A percentile compares a stretch with the other conserved stretches of the same genome.
phyloP scores from a whole-genome alignment of 2,113 vertebrate species.

The Nerophis lumbriciformis region DNA sequence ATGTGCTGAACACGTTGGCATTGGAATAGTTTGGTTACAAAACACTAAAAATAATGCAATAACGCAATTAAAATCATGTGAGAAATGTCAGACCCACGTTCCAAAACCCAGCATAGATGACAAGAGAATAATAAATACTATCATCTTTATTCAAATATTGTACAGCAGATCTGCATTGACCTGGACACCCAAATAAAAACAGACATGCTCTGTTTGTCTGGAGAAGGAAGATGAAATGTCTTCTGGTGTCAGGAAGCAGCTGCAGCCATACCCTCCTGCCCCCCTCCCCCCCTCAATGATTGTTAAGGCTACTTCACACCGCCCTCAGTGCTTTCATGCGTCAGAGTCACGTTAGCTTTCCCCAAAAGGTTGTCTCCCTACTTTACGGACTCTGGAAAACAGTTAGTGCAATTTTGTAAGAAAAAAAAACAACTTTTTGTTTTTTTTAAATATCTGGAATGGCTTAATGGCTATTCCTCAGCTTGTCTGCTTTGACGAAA shows the following conservation, averaged over 20 bases:
- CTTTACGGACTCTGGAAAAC: background rate
- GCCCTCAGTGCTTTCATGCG: slow-evolving; percentile 25
- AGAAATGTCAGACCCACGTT: too few species aligned
- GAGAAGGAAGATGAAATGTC: slow-evolving; percentile 14
- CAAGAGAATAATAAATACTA: slow-evolving; percentile 83
- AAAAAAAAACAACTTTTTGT: too few species aligned
- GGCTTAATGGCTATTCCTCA: slow-evolving; percentile 37
- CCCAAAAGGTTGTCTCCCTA: background rate
- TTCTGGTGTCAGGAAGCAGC: slow-evolving; percentile 20
- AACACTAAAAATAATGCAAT: too few species aligned
- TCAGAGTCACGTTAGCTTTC: background rate
- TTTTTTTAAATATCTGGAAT: slow-evolving; percentile 12
- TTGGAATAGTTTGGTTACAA: too few species aligned
- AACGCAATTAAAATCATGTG: too few species aligned
- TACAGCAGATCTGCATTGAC: slow-evolving; percentile 82
- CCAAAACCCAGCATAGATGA: background rate
- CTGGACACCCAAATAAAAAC: slow-evolving; percentile 41
- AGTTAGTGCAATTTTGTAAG: slow-evolving; percentile 23
- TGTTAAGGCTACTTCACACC: slow-evolving; percentile 56
- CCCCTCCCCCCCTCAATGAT: background rate
- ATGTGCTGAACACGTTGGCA: too few species aligned
- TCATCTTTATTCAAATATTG: slow-evolving; percentile 92
- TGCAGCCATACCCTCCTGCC: too few species aligned
- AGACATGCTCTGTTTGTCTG: slow-evolving; percentile 26
- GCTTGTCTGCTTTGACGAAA: slow-evolving; percentile 16